phyloP scores from a whole-genome alignment of 2,888 invertebrate genomes.

The Cheilosia vernalis region DNA sequence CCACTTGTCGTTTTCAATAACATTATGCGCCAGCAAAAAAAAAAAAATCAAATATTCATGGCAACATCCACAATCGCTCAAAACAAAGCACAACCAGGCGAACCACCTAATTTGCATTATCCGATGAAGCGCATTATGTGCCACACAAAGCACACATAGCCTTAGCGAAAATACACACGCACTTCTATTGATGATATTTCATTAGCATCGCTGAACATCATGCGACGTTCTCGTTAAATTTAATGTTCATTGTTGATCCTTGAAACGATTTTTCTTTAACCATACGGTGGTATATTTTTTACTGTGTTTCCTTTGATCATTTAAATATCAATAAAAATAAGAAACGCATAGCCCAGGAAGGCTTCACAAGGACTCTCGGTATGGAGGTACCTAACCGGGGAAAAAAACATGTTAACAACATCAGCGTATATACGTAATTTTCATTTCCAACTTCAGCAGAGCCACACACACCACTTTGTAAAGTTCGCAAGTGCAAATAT shows the following conservation, averaged over 20 bases:
- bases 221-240: constrained; percentile 50
- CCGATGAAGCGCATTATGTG: constrained; percentile 39
- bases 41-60: not conserved
- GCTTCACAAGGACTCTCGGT: not conserved
- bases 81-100: not conserved
- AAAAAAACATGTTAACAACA: constrained; percentile 28
- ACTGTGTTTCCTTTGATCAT: constrained; percentile 50
- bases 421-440: not conserved
- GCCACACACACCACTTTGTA: constrained; percentile 1
- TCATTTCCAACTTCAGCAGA: constrained; percentile 21
- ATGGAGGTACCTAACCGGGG: not conserved
- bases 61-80: not conserved
- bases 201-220: constrained; percentile 13
- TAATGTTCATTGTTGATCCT: constrained; percentile 53
- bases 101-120: constrained; percentile 52
- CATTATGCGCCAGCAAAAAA: too few relatives aligned
- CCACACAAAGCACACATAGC: constrained; percentile 11
- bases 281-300: not conserved
- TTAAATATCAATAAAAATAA: constrained; percentile 58
- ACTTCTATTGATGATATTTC: constrained; percentile 1
- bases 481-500: constrained; percentile 28
- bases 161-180: constrained; percentile 9
- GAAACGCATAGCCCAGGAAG: not conserved
- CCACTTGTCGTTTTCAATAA: too few relatives aligned
- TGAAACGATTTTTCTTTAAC: constrained; percentile 37